phyloP scores from a whole-genome alignment of 2,797 vertebrate genomes.

The Sebastiscus albofasciatus region DNA sequence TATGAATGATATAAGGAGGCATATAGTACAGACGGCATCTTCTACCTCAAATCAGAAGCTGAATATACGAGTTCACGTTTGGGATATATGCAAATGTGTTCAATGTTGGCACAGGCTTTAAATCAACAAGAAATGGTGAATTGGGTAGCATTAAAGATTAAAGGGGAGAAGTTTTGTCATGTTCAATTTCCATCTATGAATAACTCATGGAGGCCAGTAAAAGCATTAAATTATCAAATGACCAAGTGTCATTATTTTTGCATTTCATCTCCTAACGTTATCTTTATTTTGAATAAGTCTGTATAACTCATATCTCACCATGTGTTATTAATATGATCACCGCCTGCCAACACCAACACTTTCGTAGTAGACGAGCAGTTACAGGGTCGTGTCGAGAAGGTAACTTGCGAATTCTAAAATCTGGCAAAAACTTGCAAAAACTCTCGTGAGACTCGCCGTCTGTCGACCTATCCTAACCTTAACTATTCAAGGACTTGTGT shows the following conservation, averaged over 20 bases:
- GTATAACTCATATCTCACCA: conserved; percentile 22
- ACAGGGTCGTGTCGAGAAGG: too few relatives aligned
- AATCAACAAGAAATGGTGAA: conserved; percentile 39
- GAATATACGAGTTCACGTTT: conserved; percentile 32
- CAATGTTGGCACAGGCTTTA: conserved; percentile 37
- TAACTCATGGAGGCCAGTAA: conserved; percentile 7
- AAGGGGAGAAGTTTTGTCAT: conserved; percentile 7
- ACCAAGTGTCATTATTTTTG: conserved; percentile 12
- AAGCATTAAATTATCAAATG: conserved; percentile 28
- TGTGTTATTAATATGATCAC: conserved; percentile 51
- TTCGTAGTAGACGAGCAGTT: not conserved
- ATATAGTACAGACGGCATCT: not conserved
- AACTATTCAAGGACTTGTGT: too few relatives aligned
- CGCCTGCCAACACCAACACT: conserved; percentile 42
- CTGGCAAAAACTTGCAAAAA: too few relatives aligned
- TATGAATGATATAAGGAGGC: conserved; percentile 1
- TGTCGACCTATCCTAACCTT: too few relatives aligned
- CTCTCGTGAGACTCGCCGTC: too few relatives aligned
- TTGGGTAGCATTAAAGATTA: conserved; percentile 45
- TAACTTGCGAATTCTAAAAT: too few relatives aligned
- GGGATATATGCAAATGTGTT: conserved; percentile 38
- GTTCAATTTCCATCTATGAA: conserved; percentile 32
- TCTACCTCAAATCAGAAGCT: conserved; percentile 14
- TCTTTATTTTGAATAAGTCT: conserved; percentile 20
- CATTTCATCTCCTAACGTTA: not conserved